A percentile compares a stretch with the other conserved stretches of the same genome.
Evolutionary conservation across 2,888 invertebrate genomes (phyloP).

Genomic region (Dynastes tityus): DNA sequence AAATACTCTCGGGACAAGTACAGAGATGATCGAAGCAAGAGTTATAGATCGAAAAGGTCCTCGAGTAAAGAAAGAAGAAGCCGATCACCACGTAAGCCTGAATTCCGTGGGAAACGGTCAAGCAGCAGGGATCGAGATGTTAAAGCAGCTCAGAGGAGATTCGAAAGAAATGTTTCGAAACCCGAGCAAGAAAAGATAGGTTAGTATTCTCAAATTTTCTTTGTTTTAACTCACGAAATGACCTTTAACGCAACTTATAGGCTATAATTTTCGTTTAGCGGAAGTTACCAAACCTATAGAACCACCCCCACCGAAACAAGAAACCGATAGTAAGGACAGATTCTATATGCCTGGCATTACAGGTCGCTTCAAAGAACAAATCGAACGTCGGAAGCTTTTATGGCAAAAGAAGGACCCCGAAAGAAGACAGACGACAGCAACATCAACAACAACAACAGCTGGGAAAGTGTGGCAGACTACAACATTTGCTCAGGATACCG

Average conservation of each 20-base stretch:
- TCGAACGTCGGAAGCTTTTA: constrained; percentile 92
- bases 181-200: constrained; percentile 72
- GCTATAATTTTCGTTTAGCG: neutral
- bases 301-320: constrained; percentile 42
- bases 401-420: constrained; percentile 85
- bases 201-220: constrained; percentile 51
- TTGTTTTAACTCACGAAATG: too few relatives aligned
- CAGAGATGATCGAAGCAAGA: constrained; percentile 53
- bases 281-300: constrained; percentile 60
- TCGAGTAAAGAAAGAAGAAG: constrained; percentile 61
- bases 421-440: constrained; percentile 57
- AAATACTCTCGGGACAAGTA: constrained; percentile 54
- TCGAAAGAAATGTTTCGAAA: constrained; percentile 70
- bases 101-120: constrained; percentile 59
- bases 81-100: constrained; percentile 58
- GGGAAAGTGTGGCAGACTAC: constrained; percentile 83
- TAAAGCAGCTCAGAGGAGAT: constrained; percentile 64
- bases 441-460: constrained; percentile 70
- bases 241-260: too few relatives aligned
- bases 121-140: constrained; percentile 64
- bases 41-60: constrained; percentile 48
- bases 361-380: constrained; percentile 88
- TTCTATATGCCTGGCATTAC: constrained; percentile 69
- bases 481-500: constrained; percentile 91
- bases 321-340: constrained; percentile 53